Conservation (phyloP, 2,113 vertebrate species). For the Mustela nigripes region DNA sequence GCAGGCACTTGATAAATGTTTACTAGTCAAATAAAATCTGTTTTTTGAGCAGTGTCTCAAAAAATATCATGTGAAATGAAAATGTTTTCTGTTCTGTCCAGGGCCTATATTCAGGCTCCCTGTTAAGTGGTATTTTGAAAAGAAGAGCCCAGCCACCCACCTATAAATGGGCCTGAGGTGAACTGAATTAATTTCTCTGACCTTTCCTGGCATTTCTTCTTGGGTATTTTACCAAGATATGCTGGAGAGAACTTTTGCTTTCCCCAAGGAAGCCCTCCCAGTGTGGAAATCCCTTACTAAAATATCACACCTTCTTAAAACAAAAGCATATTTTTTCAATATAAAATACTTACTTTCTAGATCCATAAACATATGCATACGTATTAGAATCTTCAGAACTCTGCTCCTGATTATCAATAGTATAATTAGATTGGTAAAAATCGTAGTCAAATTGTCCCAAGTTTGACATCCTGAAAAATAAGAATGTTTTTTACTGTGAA, state of each 20-base stretch:
- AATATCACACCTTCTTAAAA: not conserved
- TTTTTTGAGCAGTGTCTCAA: not conserved
- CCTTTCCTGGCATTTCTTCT: constrained; percentile 24
- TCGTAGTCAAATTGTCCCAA: constrained; percentile 90
- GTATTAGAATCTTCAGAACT: constrained; percentile 69
- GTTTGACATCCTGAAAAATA: constrained; percentile 89
- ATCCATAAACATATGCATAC: constrained; percentile 68
- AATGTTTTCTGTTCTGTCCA: not conserved
- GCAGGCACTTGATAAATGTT: not conserved
- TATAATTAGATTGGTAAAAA: constrained; percentile 94
- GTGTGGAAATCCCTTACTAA: not conserved
- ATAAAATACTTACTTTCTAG: constrained; percentile 83
- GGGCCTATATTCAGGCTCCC: not conserved
- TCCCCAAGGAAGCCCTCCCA: not conserved
- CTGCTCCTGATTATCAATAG: constrained; percentile 89
- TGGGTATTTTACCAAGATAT: not conserved
- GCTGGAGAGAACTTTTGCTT: not conserved
- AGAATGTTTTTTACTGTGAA: constrained; percentile 29
- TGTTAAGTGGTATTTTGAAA: constrained; percentile 25
- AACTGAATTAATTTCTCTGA: not conserved
- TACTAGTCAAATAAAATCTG: constrained; percentile 22
- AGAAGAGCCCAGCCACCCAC: not conserved
- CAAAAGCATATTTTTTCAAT: not conserved
- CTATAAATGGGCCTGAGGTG: not conserved
- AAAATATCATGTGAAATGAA: not conserved